phyloP scores from a whole-genome alignment of 2,113 vertebrate species.

The Panthera leo region DNA sequence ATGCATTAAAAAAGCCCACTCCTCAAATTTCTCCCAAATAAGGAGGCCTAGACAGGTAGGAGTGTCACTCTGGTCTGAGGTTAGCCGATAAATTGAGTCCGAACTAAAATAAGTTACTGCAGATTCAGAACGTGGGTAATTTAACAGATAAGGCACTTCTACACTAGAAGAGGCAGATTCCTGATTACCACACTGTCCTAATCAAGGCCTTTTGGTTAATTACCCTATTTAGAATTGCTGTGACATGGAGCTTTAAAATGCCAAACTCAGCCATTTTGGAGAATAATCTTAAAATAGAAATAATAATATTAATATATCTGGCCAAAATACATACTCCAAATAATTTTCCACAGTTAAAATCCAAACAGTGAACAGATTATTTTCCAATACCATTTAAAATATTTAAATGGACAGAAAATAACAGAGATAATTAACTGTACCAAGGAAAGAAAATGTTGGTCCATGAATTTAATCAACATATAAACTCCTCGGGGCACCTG shows the following conservation, averaged over 20 bases:
- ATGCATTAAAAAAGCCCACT: background rate
- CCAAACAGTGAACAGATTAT: background rate
- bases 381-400: background rate
- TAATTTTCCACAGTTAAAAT: background rate
- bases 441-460: background rate
- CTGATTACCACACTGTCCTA: background rate
- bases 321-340: background rate
- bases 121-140: background rate
- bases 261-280: background rate
- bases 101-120: background rate
- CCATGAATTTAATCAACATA: background rate
- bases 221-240: background rate
- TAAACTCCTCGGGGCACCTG: background rate
- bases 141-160: background rate
- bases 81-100: background rate
- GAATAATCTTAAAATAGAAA: conserved; percentile 5
- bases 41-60: background rate
- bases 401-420: conserved; percentile 26
- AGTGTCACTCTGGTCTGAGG: background rate
- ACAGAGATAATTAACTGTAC: background rate
- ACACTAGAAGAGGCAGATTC: background rate
- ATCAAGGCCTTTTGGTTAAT: background rate
- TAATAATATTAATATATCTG: background rate
- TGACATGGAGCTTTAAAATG: background rate
- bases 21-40: conserved; percentile 8